Conservation (phyloP, 2,797 vertebrate species). For the Dryobates pubescens region DNA sequence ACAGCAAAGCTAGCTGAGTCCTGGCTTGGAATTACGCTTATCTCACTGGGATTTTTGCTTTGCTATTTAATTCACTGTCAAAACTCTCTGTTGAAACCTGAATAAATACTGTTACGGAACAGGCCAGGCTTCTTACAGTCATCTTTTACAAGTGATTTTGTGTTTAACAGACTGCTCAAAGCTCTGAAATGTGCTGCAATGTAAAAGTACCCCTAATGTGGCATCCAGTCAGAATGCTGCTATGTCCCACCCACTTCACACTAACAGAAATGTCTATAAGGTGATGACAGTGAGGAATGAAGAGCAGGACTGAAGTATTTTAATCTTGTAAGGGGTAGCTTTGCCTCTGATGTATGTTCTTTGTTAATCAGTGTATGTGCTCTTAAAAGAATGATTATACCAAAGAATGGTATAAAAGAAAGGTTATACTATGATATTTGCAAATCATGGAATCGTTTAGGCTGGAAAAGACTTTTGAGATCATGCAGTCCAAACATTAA, state of each 20-base stretch:
- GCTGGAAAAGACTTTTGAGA: no score
- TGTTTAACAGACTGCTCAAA: neutral
- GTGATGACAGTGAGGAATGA: neutral
- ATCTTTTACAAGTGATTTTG: neutral
- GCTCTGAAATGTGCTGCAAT: neutral
- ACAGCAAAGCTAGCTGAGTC: neutral
- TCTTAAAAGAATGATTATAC: neutral
- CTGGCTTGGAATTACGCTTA: neutral
- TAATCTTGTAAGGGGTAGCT: neutral
- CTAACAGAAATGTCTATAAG: neutral
- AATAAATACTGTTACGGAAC: neutral
- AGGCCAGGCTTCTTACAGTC: neutral
- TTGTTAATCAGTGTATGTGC: neutral
- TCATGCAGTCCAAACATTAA: no score
- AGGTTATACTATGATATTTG: no score
- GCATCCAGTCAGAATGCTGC: neutral
- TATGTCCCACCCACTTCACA: neutral
- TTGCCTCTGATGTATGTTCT: neutral
- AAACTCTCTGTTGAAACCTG: neutral
- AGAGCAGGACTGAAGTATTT: neutral
- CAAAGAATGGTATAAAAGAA: no score
- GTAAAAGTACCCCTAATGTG: neutral
- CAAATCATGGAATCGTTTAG: no score
- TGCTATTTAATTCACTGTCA: neutral
- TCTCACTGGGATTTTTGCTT: neutral